These are phyloP conservation scores for Erannis defoliaria DNA, from an alignment of 2,888 invertebrate genomes.

Conservation along the genomic window DNA sequence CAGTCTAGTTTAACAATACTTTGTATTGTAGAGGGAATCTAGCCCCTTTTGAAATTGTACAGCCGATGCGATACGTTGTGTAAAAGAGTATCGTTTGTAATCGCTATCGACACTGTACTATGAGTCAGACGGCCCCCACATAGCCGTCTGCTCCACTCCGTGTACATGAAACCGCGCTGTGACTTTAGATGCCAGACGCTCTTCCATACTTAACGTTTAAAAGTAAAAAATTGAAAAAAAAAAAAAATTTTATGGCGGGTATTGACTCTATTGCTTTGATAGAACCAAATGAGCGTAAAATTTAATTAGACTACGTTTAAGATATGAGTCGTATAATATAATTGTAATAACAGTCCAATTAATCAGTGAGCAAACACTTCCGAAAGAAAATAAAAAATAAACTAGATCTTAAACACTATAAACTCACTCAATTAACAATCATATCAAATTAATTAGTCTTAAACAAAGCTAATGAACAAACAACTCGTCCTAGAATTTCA, in stretches of 20 bases:
- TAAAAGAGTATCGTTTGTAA: slow-evolving; percentile 1
- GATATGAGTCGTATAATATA: not conserved
- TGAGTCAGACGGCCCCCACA: slow-evolving; percentile 2
- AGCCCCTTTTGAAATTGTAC: not conserved
- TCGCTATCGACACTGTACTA: not conserved
- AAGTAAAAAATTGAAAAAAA: not conserved
- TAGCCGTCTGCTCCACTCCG: slow-evolving; percentile 2
- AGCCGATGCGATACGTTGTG: not conserved
- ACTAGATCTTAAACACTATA: no score
- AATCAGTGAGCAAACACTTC: no score
- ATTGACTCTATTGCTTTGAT: not conserved
- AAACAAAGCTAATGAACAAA: no score
- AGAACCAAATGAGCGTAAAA: not conserved
- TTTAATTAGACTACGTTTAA: not conserved
- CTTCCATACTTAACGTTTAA: not conserved
- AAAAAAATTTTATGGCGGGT: not conserved
- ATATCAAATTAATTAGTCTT: no score
- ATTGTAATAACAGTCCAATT: no score
- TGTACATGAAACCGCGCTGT: not conserved
- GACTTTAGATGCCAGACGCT: not conserved
- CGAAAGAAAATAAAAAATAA: no score
- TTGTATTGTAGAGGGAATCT: not conserved
- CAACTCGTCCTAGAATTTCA: no score
- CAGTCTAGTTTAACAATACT: not conserved
- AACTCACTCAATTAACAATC: no score